phyloP scores from a whole-genome alignment of 1,140 invertebrate genomes.

The Orius insidiosus region DNA sequence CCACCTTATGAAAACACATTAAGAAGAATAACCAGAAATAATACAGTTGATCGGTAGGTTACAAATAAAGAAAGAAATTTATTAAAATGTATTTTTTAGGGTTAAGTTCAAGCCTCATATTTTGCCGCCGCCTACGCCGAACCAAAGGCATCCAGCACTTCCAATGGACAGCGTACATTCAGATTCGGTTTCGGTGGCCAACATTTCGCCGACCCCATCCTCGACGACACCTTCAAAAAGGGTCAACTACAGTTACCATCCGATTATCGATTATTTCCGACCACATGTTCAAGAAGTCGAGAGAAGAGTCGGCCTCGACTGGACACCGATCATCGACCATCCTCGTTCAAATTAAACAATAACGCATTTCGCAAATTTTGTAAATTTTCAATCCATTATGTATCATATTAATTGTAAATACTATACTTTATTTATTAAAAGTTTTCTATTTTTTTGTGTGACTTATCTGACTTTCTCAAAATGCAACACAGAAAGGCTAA shows the following conservation, averaged over 20 bases:
- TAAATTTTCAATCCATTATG: too few relatives aligned
- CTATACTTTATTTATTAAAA: too few relatives aligned
- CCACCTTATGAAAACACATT: conserved; percentile 18
- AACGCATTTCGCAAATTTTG: too few relatives aligned
- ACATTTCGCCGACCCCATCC: conserved; percentile 1
- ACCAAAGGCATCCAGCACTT: conserved; percentile 17
- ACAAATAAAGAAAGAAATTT: not conserved
- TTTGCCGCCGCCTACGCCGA: conserved; percentile 3
- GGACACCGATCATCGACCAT: conserved; percentile 18
- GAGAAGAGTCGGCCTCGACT: conserved; percentile 16
- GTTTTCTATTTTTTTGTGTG: too few relatives aligned
- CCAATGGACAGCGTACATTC: conserved; percentile 16
- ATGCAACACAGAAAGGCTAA: too few relatives aligned
- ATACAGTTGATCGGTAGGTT: conserved; percentile 7
- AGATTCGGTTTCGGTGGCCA: conserved; percentile 11
- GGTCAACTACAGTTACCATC: conserved; percentile 69
- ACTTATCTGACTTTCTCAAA: too few relatives aligned
- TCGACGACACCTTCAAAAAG: conserved; percentile 20
- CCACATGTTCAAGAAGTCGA: conserved; percentile 4
- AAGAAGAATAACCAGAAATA: conserved; percentile 14
- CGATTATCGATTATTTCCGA: conserved; percentile 65
- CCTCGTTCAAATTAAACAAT: not conserved
- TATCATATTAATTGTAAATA: too few relatives aligned
- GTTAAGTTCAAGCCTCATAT: conserved; percentile 1
- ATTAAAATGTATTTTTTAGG: not conserved